phyloP scores from a whole-genome alignment of 2,113 vertebrate genomes.

The Petrocephalus zakoni region DNA sequence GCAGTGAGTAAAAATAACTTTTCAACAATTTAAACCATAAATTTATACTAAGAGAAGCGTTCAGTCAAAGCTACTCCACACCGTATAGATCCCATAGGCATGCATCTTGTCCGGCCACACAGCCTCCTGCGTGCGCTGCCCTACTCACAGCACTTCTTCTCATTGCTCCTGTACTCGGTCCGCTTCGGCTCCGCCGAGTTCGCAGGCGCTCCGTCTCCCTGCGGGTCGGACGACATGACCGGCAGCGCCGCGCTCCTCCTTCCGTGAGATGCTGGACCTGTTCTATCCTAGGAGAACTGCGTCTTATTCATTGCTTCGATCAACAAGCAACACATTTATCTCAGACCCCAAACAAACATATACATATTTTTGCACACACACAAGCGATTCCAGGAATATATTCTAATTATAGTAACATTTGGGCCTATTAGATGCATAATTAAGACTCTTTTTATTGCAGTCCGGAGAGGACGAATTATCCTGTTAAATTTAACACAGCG shows the following conservation, averaged over 20 bases:
- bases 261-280: neutral
- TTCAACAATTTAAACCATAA: neutral
- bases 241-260: neutral
- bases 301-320: conserved; percentile 18
- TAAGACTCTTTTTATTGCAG: neutral
- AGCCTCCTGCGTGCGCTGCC: neutral
- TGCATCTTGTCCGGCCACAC: neutral
- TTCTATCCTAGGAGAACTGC: neutral
- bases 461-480: neutral
- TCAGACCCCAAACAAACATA: neutral
- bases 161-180: conserved; percentile 51
- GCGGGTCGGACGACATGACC: conserved; percentile 32
- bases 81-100: neutral
- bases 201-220: conserved; percentile 35
- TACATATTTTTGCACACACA: neutral
- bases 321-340: neutral
- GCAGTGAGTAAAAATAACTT: neutral
- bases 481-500: neutral
- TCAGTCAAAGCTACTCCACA: neutral
- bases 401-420: neutral
- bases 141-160: conserved; percentile 69
- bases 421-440: neutral
- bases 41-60: neutral
- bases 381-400: neutral
- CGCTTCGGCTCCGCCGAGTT: conserved; percentile 53